phyloP scores from a whole-genome alignment of 92 coral and sea anemone species.

The Blastomussa wellsi region DNA sequence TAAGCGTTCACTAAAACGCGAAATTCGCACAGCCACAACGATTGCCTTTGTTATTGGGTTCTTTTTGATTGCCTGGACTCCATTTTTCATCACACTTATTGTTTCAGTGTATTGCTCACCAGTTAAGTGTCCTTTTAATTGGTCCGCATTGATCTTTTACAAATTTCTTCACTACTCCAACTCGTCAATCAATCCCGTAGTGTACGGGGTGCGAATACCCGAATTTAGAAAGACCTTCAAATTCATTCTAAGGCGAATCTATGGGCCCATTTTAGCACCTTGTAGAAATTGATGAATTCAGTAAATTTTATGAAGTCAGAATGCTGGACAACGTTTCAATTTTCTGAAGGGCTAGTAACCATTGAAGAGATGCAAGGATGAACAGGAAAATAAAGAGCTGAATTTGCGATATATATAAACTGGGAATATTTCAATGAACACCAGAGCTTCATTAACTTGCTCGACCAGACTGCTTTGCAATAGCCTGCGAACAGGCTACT shows the following conservation, averaged over 20 bases:
- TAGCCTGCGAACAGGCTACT: background rate
- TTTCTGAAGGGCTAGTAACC: background rate
- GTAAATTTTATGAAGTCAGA: background rate
- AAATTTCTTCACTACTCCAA: constrained; percentile 79
- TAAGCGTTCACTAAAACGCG: constrained; percentile 76
- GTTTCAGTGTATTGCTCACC: constrained; percentile 50
- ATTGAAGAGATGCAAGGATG: background rate
- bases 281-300: constrained; percentile 36
- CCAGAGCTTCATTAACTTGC: background rate
- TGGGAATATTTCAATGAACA: background rate
- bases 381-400: background rate
- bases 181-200: constrained; percentile 86
- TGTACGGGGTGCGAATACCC: constrained; percentile 86
- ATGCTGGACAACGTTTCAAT: background rate
- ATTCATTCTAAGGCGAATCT: constrained; percentile 72
- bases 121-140: constrained; percentile 37
- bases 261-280: constrained; percentile 58
- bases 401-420: background rate
- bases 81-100: constrained; percentile 60
- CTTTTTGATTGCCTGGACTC: constrained; percentile 72
- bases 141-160: constrained; percentile 47
- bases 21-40: constrained; percentile 79
- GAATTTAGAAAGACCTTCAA: constrained; percentile 88
- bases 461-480: background rate
- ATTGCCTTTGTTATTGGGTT: constrained; percentile 88